Conservation (phyloP, 2,797 vertebrate genomes). For the Lepus townsendii region DNA sequence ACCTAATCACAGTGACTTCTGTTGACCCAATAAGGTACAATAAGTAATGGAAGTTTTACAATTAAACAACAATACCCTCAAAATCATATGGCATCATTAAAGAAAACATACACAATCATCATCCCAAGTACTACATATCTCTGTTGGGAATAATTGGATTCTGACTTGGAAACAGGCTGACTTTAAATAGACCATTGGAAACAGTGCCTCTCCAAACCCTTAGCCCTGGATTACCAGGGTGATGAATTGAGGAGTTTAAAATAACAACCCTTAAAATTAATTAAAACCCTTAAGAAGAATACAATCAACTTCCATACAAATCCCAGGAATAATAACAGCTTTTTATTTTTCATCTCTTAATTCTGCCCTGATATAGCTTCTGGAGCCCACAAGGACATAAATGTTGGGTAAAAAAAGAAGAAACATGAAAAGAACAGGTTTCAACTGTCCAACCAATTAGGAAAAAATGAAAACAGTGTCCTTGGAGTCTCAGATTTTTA, state of each 20-base stretch:
- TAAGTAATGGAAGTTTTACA: conserved; percentile 63
- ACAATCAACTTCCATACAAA: conserved; percentile 69
- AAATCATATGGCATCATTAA: conserved; percentile 70
- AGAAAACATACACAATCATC: conserved; percentile 70
- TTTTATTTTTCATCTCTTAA: conserved; percentile 75
- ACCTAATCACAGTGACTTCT: conserved; percentile 64
- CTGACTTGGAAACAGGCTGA: conserved; percentile 73
- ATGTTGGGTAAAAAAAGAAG: not conserved
- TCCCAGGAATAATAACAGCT: conserved; percentile 71
- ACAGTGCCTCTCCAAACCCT: conserved; percentile 67
- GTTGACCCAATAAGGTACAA: conserved; percentile 49
- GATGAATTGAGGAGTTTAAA: conserved; percentile 73
- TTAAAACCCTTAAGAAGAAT: conserved; percentile 71
- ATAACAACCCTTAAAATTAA: conserved; percentile 78
- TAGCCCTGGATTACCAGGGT: conserved; percentile 64
- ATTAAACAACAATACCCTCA: conserved; percentile 67
- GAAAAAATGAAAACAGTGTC: conserved; percentile 43
- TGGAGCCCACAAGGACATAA: conserved; percentile 58
- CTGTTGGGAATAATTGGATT: conserved; percentile 73
- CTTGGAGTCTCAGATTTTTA: conserved; percentile 60
- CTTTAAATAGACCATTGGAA: conserved; percentile 78
- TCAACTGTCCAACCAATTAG: conserved; percentile 51
- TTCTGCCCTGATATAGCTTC: conserved; percentile 69
- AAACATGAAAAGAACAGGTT: conserved; percentile 41
- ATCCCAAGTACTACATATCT: conserved; percentile 72